A percentile compares a stretch with the other conserved stretches of the same genome.
Conservation (phyloP, 2,888 invertebrate species). For the Nymphalis urticae region DNA sequence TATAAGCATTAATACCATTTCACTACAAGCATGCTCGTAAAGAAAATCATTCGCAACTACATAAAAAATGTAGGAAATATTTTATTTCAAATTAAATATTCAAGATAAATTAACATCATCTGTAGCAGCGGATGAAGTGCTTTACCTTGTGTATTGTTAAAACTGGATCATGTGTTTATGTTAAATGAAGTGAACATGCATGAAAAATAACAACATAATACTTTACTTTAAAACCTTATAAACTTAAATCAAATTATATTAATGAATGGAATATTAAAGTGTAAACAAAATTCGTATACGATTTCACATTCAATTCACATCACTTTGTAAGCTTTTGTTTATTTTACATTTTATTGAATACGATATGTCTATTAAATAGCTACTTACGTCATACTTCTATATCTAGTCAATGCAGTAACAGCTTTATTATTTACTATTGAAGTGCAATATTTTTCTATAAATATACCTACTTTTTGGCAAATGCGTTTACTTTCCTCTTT, state of each 20-base stretch:
- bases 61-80: background rate
- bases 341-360: conserved; percentile 16
- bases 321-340: conserved; percentile 13
- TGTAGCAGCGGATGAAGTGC: conserved; percentile 2
- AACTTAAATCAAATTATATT: conserved; percentile 5
- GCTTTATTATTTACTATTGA: conserved; percentile 17
- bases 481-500: background rate
- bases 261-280: conserved; percentile 12
- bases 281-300: conserved; percentile 13
- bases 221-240: conserved; percentile 10
- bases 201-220: conserved; percentile 25
- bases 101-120: background rate
- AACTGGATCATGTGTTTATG: conserved; percentile 27
- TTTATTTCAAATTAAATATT: background rate
- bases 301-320: conserved; percentile 22
- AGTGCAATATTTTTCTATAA: conserved; percentile 37
- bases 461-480: background rate
- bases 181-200: conserved; percentile 48
- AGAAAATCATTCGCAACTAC: conserved; percentile 15
- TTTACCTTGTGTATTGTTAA: conserved; percentile 22
- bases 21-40: conserved; percentile 18
- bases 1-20: conserved; percentile 1
- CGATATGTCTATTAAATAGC: conserved; percentile 1
- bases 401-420: conserved; percentile 12
- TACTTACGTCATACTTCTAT: conserved; percentile 23